Conservation (phyloP, 2,113 vertebrate genomes). For the Empidonax alnorum region DNA sequence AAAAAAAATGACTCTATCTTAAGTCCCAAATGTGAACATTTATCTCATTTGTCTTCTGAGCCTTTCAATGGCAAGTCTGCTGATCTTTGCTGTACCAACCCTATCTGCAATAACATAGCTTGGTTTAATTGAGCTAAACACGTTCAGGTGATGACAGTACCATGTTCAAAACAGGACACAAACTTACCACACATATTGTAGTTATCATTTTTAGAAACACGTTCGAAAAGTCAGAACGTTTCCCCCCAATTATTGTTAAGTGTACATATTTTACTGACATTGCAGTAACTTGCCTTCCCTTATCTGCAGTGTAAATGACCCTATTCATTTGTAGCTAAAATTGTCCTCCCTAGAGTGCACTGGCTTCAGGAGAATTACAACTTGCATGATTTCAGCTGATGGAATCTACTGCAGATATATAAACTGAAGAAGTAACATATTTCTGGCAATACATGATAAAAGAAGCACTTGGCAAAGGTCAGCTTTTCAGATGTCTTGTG, state of each 20-base stretch:
- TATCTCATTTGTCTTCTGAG: not conserved
- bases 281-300: not conserved
- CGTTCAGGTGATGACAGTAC: not conserved
- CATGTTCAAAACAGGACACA: not conserved
- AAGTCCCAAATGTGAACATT: not conserved
- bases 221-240: not conserved
- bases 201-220: not conserved
- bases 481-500: slow-evolving; percentile 6
- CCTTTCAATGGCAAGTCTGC: not conserved
- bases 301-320: not conserved
- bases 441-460: slow-evolving; percentile 23
- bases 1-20: not conserved
- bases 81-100: not conserved
- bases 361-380: not conserved
- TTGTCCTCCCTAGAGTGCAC: not conserved
- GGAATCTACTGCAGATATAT: not conserved
- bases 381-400: not conserved
- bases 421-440: not conserved
- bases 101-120: not conserved
- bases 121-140: not conserved
- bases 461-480: slow-evolving; percentile 38
- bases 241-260: not conserved
- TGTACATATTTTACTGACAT: not conserved
- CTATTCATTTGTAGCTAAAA: not conserved
- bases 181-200: not conserved